A percentile compares a stretch with the other conserved stretches of the same genome.
These are phyloP conservation scores for Acrossocheilus wenchowensis DNA, from an alignment of 2,797 vertebrate species.

Conservation along the genomic window DNA sequence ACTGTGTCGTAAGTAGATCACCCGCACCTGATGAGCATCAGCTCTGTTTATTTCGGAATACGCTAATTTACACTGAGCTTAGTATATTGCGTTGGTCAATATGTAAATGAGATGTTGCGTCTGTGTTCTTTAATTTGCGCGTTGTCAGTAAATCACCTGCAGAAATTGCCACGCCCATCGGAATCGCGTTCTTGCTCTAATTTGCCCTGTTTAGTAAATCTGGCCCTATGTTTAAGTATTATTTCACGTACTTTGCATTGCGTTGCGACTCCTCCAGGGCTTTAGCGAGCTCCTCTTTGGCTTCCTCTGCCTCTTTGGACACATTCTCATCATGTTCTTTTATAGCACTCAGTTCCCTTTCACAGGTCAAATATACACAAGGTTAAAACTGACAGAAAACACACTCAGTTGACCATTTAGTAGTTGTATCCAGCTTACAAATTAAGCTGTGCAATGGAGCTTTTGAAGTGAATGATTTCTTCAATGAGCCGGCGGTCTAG, in stretches of 20 bases:
- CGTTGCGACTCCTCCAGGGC: constrained; percentile 77
- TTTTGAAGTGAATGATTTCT: constrained; percentile 84
- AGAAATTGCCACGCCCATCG: not conserved
- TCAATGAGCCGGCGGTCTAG: constrained; percentile 84
- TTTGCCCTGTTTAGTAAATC: not conserved
- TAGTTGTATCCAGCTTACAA: constrained; percentile 65
- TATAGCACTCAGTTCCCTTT: constrained; percentile 82
- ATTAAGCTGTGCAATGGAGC: constrained; percentile 79
- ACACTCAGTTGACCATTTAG: not conserved
- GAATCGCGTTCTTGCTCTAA: not conserved
- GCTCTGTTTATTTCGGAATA: not conserved
- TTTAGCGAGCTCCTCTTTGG: constrained; percentile 77
- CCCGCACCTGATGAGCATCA: too few relatives aligned
- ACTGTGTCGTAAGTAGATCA: too few relatives aligned
- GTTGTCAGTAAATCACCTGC: not conserved
- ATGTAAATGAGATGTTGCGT: not conserved
- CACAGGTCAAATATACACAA: not conserved
- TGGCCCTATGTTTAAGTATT: not conserved
- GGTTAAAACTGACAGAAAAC: not conserved
- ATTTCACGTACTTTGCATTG: constrained; percentile 80
- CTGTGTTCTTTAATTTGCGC: not conserved
- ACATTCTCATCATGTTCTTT: constrained; percentile 76
- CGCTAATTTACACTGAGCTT: not conserved
- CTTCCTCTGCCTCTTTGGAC: constrained; percentile 76
- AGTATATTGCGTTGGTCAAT: not conserved